Percentiles rank a stretch among this genome's conserved stretches.
These are phyloP conservation scores for Chymomyza fuscimana DNA, from an alignment of 2,888 invertebrate genomes.

Conservation along the genomic window DNA sequence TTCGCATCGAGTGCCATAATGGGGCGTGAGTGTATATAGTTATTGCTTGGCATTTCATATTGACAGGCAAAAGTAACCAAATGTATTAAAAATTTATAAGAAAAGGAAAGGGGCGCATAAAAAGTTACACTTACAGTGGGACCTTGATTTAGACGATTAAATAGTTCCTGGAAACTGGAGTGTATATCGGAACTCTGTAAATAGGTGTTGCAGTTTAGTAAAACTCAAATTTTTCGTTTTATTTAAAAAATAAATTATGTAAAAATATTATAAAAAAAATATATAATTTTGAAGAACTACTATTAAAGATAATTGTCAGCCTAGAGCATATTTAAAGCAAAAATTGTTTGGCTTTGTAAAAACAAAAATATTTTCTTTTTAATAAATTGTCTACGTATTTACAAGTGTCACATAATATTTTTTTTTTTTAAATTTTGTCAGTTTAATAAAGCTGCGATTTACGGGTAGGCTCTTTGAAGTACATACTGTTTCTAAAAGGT, in stretches of 20 bases:
- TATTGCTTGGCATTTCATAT: slow-evolving; percentile 9
- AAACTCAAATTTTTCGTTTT: background rate
- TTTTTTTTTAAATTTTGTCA: too few relatives aligned
- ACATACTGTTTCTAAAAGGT: too few relatives aligned
- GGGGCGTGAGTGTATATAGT: slow-evolving; percentile 15
- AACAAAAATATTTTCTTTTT: too few relatives aligned
- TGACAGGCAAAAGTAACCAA: background rate
- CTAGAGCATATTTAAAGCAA: too few relatives aligned
- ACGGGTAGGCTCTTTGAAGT: too few relatives aligned
- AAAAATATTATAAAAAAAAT: background rate
- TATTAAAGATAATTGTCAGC: too few relatives aligned
- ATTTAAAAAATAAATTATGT: background rate
- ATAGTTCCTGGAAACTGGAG: background rate
- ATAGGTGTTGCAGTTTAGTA: background rate
- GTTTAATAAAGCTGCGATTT: too few relatives aligned
- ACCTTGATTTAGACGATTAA: background rate
- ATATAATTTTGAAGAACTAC: background rate
- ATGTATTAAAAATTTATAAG: background rate
- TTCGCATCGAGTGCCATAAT: slow-evolving; percentile 25
- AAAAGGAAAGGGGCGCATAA: slow-evolving; percentile 1
- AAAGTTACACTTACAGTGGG: background rate
- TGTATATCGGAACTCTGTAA: background rate
- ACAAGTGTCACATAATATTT: too few relatives aligned
- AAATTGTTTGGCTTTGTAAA: too few relatives aligned
- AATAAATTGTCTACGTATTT: too few relatives aligned